Conservation (phyloP, 2,113 vertebrate species). For the Hypanus sabinus region DNA sequence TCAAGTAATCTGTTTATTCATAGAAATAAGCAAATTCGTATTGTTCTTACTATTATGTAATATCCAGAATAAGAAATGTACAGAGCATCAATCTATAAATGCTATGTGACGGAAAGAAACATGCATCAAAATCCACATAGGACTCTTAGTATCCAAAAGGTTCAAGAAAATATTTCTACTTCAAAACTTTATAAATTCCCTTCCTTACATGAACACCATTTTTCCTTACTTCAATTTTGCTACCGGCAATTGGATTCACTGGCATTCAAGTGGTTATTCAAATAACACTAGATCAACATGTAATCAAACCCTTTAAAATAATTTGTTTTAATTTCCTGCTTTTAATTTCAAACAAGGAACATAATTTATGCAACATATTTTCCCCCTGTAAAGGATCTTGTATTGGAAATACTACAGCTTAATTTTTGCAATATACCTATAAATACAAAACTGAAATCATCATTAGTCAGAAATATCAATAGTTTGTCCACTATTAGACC, state of each 20-base stretch:
- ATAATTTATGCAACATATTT: neutral
- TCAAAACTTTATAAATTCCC: neutral
- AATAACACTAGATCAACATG: neutral
- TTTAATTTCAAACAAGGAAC: neutral
- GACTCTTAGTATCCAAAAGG: neutral
- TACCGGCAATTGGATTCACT: no score
- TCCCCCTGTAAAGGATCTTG: neutral
- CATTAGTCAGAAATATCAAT: neutral
- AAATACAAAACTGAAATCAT: neutral
- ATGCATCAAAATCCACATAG: conserved; percentile 11
- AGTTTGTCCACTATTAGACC: neutral
- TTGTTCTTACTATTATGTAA: conserved; percentile 8
- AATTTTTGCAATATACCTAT: neutral
- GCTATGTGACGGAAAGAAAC: conserved; percentile 15
- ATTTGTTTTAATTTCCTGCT: no score
- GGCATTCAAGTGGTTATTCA: neutral
- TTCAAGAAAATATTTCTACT: conserved; percentile 24
- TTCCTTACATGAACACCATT: neutral
- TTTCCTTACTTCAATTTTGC: neutral
- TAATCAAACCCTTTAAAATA: neutral
- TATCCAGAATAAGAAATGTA: conserved; percentile 26
- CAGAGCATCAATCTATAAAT: conserved; percentile 23
- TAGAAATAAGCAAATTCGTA: conserved; percentile 15
- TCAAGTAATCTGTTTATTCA: conserved; percentile 24
- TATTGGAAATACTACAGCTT: neutral